These are phyloP conservation scores for Gonatopus flavifemur DNA, from an alignment of 1,140 invertebrate species.

Conservation along the genomic window DNA sequence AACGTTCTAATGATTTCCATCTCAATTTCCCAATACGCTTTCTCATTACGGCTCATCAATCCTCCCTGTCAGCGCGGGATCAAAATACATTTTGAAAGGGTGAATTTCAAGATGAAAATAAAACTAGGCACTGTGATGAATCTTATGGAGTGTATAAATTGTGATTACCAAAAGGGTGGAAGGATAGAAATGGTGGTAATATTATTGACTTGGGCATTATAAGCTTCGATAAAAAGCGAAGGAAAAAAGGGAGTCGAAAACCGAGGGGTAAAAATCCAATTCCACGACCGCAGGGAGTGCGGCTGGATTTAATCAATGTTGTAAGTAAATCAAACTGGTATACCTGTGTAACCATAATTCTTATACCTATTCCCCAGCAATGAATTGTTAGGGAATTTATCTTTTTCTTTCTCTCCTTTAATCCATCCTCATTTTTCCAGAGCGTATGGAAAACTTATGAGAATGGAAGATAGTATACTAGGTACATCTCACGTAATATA, in stretches of 20 bases:
- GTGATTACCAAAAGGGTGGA: too few relatives aligned
- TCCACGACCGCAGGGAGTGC: constrained; percentile 11
- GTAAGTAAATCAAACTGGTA: constrained; percentile 23
- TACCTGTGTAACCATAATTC: background rate
- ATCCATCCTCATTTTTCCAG: background rate
- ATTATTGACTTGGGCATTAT: constrained; percentile 35
- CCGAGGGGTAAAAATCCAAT: constrained; percentile 9
- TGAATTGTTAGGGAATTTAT: background rate
- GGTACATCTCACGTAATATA: background rate
- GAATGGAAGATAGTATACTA: background rate
- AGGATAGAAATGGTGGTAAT: too few relatives aligned
- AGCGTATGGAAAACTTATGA: background rate
- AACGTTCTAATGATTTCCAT: too few relatives aligned
- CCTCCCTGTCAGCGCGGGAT: too few relatives aligned
- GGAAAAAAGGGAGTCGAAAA: constrained; percentile 1
- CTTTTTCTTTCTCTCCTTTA: background rate
- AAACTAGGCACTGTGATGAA: too few relatives aligned
- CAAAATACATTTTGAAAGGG: too few relatives aligned
- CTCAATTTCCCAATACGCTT: too few relatives aligned
- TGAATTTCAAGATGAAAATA: too few relatives aligned
- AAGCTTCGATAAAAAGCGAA: constrained; percentile 24
- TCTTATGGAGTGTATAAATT: too few relatives aligned
- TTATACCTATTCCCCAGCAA: background rate
- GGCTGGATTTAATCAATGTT: constrained; percentile 30
- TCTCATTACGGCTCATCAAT: too few relatives aligned